Evolutionary conservation across 1,140 invertebrate genomes (phyloP).

Genomic region (Elymnias hypermnestra): DNA sequence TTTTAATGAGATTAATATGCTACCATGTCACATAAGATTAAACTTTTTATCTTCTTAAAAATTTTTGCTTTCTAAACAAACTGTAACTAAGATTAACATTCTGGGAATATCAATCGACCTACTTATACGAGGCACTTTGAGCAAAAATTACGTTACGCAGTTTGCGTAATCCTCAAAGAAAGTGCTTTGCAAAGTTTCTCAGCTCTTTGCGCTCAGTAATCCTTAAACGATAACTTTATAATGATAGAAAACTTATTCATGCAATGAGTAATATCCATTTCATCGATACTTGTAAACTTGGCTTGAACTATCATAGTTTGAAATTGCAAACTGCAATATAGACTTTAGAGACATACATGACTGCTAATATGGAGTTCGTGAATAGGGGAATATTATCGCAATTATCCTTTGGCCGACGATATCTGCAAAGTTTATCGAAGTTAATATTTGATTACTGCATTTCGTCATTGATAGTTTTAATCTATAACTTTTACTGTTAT

Average conservation of each 20-base stretch:
- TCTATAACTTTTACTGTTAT: too few relatives aligned
- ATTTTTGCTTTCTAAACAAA: background rate
- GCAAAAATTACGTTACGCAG: slow-evolving; percentile 8
- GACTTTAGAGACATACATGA: background rate
- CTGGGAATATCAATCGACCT: slow-evolving; percentile 4
- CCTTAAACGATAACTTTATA: background rate
- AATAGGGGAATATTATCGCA: background rate
- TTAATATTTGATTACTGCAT: too few relatives aligned
- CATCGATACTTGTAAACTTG: background rate
- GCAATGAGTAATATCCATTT: background rate
- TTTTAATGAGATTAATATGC: background rate
- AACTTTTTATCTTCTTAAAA: background rate
- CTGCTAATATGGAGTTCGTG: background rate
- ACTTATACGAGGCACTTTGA: background rate
- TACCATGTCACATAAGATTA: background rate
- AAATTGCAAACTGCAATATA: background rate
- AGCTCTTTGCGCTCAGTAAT: background rate
- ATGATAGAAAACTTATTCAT: background rate
- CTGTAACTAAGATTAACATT: slow-evolving; percentile 3
- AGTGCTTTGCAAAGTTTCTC: slow-evolving; percentile 1
- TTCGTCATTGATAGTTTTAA: too few relatives aligned
- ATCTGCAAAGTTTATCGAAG: background rate
- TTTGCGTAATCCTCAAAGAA: slow-evolving; percentile 6
- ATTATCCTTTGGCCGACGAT: background rate
- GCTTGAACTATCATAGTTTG: background rate